Conservation (phyloP, 2,113 vertebrate species). For the Pelodiscus sinensis region DNA sequence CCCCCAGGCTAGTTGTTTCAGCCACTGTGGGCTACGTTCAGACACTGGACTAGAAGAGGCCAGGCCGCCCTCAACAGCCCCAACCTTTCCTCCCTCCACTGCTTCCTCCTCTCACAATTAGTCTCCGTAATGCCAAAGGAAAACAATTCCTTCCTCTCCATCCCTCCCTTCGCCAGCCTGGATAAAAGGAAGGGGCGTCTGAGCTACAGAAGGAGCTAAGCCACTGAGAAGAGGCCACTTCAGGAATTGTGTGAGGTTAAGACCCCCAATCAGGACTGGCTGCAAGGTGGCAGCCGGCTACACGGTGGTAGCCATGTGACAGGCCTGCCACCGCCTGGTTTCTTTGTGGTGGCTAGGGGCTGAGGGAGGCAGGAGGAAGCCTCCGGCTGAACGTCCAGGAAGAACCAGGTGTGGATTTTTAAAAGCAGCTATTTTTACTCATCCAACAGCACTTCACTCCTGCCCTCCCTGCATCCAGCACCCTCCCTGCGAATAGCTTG, state of each 20-base stretch:
- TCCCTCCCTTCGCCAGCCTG: slow-evolving; percentile 6
- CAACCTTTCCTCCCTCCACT: slow-evolving; percentile 64
- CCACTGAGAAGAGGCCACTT: slow-evolving; percentile 43
- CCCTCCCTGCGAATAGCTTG: not conserved
- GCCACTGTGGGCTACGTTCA: slow-evolving; percentile 74
- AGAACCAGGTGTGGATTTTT: slow-evolving; percentile 54
- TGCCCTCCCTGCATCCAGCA: accelerated
- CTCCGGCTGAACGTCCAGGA: not conserved
- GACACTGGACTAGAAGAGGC: slow-evolving; percentile 66
- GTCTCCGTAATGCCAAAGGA: slow-evolving; percentile 78
- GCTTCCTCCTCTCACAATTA: slow-evolving; percentile 81
- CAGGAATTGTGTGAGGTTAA: slow-evolving; percentile 61
- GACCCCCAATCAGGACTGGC: slow-evolving; percentile 36
- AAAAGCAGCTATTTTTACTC: slow-evolving; percentile 30
- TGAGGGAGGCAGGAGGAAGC: slow-evolving; percentile 20
- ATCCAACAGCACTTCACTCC: not conserved
- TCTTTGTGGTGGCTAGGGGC: slow-evolving; percentile 25
- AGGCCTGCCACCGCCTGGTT: slow-evolving; percentile 42
- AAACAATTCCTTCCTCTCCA: slow-evolving; percentile 61
- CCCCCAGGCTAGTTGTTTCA: slow-evolving; percentile 74
- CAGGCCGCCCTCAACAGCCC: slow-evolving; percentile 65
- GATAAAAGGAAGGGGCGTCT: not conserved
- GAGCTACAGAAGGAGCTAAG: slow-evolving; percentile 35
- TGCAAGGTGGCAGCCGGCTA: not conserved
- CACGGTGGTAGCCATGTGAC: slow-evolving; percentile 37